phyloP scores from a whole-genome alignment of 1,140 invertebrate genomes.

The Macrosteles quadrilineatus region DNA sequence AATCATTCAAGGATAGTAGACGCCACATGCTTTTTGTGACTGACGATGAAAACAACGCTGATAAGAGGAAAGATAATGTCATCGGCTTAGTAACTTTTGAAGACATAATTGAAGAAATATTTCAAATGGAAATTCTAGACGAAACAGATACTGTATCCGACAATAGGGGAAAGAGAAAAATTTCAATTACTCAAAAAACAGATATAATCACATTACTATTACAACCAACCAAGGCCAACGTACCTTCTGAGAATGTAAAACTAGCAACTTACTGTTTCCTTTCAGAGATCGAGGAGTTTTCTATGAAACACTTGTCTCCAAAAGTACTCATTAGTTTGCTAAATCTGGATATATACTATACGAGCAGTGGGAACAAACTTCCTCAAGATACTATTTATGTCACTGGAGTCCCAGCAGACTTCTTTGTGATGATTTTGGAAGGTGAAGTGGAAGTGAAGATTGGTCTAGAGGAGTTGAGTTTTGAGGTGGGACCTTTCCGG shows the following conservation, averaged over 20 bases:
- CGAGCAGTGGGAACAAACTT: neutral
- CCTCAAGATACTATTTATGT: constrained; percentile 1
- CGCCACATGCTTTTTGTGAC: constrained; percentile 52
- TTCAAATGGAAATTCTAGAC: constrained; percentile 54
- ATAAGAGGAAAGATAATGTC: constrained; percentile 40
- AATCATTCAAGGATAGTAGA: constrained; percentile 63
- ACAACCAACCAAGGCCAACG: neutral
- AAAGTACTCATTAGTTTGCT: neutral
- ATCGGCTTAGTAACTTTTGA: constrained; percentile 54
- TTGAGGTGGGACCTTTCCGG: constrained; percentile 34
- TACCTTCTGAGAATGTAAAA: neutral
- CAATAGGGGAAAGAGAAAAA: constrained; percentile 22
- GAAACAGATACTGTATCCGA: constrained; percentile 50
- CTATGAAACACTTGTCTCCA: neutral
- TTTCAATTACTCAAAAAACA: constrained; percentile 1
- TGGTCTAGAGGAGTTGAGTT: constrained; percentile 32
- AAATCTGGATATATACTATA: neutral
- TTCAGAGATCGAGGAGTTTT: constrained; percentile 17
- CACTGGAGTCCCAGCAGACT: constrained; percentile 17
- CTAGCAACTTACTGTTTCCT: constrained; percentile 16
- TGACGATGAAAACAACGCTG: constrained; percentile 37
- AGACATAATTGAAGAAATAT: constrained; percentile 55
- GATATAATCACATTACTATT: constrained; percentile 24
- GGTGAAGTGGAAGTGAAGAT: constrained; percentile 30
- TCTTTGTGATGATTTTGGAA: constrained; percentile 34